phyloP scores from a whole-genome alignment of 1,140 invertebrate genomes.

The Antheraea mylitta region DNA sequence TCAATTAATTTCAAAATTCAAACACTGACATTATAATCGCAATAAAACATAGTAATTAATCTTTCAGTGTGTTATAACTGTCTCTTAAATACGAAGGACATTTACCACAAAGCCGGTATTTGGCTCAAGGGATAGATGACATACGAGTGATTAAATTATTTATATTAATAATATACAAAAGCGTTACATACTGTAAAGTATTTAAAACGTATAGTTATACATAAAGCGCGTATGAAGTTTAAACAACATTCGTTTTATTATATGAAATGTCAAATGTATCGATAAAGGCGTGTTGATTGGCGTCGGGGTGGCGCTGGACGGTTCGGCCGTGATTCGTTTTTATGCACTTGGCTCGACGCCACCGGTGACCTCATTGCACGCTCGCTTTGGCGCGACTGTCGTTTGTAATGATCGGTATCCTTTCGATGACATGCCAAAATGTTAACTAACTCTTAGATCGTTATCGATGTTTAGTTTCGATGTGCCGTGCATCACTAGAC shows the following conservation, averaged over 20 bases:
- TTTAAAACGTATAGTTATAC: not conserved
- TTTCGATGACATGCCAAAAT: slow-evolving; percentile 58
- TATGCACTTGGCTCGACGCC: slow-evolving; percentile 59
- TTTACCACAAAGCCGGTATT: slow-evolving; percentile 7
- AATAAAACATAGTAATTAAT: slow-evolving; percentile 34
- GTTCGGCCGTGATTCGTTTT: slow-evolving; percentile 29
- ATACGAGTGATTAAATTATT: slow-evolving; percentile 24
- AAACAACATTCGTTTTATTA: slow-evolving; percentile 21
- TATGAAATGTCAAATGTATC: slow-evolving; percentile 25
- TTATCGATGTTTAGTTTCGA: slow-evolving; percentile 42
- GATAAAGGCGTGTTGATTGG: slow-evolving; percentile 32
- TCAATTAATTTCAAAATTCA: slow-evolving; percentile 42
- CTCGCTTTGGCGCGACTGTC: slow-evolving; percentile 60
- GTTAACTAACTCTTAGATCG: slow-evolving; percentile 31
- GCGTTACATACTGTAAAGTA: not conserved
- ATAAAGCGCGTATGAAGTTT: slow-evolving; percentile 5
- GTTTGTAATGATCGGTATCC: slow-evolving; percentile 46
- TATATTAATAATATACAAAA: slow-evolving; percentile 28
- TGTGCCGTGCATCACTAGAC: slow-evolving; percentile 21
- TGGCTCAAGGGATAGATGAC: not conserved
- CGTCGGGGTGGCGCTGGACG: slow-evolving; percentile 22
- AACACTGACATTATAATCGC: slow-evolving; percentile 34
- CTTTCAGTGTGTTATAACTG: slow-evolving; percentile 27
- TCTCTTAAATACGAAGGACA: slow-evolving; percentile 22
- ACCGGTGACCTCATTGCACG: slow-evolving; percentile 56